Evolutionary conservation across 2,888 invertebrate genomes (phyloP).

Genomic region (Hybos culiciformis): DNA sequence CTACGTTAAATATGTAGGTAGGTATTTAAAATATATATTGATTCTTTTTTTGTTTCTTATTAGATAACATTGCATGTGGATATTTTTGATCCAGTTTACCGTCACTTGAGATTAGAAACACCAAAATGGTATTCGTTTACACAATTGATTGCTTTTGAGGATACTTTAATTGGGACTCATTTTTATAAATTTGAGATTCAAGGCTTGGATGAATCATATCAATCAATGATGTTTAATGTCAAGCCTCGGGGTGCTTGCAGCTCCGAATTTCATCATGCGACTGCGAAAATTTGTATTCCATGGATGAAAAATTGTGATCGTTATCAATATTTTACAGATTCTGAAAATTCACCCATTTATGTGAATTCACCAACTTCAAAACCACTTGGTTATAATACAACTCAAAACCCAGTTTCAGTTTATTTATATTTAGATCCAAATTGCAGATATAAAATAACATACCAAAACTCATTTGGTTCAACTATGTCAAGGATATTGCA

Average conservation of each 20-base stretch:
- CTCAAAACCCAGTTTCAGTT: conserved; percentile 38
- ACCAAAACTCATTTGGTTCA: conserved; percentile 42
- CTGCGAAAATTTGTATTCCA: conserved; percentile 47
- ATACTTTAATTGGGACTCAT: conserved; percentile 43
- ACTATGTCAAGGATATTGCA: conserved; percentile 50
- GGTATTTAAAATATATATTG: not conserved
- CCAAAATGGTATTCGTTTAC: conserved; percentile 35
- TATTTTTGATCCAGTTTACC: conserved; percentile 41
- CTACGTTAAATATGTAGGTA: not conserved
- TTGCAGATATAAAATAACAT: conserved; percentile 55
- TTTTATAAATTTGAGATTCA: conserved; percentile 47
- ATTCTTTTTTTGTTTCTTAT: conserved; percentile 17
- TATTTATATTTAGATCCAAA: conserved; percentile 53
- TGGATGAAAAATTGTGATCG: conserved; percentile 51
- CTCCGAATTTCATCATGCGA: conserved; percentile 40
- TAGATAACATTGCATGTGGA: conserved; percentile 52
- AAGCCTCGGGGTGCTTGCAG: conserved; percentile 39
- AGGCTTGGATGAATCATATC: conserved; percentile 43
- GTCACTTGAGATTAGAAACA: conserved; percentile 26
- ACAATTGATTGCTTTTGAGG: conserved; percentile 34
- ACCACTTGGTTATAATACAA: conserved; percentile 35
- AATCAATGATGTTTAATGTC: conserved; percentile 45
- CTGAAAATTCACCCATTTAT: conserved; percentile 40
- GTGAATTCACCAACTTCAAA: conserved; percentile 43
- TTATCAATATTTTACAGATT: conserved; percentile 39